Evolutionary conservation across 2,797 vertebrate genomes (phyloP).

Genomic region (Phoebastria nigripes): DNA sequence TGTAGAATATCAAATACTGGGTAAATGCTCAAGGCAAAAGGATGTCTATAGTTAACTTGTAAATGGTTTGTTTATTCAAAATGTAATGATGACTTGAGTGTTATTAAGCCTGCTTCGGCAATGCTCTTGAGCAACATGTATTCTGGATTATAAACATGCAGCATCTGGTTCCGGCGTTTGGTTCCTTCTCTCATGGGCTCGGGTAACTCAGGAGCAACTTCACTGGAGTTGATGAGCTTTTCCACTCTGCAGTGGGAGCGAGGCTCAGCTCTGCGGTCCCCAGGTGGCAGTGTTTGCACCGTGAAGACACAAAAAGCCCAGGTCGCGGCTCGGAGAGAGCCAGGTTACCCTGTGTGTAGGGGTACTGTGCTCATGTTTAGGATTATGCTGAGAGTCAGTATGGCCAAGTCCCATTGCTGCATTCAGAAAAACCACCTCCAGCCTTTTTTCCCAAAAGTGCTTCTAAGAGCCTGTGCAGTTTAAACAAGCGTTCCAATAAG

Average conservation of each 20-base stretch:
- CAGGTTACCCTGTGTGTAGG: fast-evolving
- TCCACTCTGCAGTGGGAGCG: fast-evolving
- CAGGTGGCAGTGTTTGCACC: neutral
- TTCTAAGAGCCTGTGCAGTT: neutral
- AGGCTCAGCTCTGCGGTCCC: neutral
- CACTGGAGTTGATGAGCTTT: neutral
- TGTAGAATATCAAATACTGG: neutral
- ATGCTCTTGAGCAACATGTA: neutral
- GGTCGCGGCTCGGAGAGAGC: fast-evolving
- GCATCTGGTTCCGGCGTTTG: neutral
- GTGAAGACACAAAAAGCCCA: fast-evolving
- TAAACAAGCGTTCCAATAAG: neutral
- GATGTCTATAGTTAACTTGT: neutral
- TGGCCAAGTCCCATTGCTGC: neutral
- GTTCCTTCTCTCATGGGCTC: neutral
- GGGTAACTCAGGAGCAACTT: neutral
- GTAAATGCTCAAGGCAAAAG: neutral
- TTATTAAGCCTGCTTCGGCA: neutral
- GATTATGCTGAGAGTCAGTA: too few relatives aligned
- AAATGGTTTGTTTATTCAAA: neutral
- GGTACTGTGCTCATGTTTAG: neutral
- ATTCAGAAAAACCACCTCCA: neutral
- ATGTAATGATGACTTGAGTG: neutral
- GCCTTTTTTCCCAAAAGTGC: neutral
- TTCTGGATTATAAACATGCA: neutral